Conservation (phyloP, 2,888 invertebrate genomes). For the Antitype chi region DNA sequence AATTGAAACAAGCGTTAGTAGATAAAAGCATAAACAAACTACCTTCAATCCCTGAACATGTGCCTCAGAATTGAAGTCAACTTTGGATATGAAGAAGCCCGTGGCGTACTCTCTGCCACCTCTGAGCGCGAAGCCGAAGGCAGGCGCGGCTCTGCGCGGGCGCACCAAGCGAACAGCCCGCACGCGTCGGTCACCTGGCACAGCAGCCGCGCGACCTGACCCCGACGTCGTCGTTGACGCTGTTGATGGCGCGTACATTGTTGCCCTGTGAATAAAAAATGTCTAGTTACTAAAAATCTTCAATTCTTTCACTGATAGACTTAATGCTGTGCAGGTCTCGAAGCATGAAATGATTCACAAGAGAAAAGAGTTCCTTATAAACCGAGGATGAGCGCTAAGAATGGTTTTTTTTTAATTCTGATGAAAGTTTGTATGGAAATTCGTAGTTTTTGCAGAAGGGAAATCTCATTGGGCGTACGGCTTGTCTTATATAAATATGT, state of each 20-base stretch:
- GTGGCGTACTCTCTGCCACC: conserved; percentile 97
- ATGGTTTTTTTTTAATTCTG: not conserved
- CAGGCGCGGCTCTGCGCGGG: conserved; percentile 88
- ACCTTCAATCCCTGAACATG: conserved; percentile 96
- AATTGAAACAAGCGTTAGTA: no score
- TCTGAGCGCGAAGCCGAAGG: conserved; percentile 95
- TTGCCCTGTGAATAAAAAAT: conserved; percentile 65
- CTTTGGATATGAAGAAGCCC: conserved; percentile 97
- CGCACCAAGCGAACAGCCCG: conserved; percentile 86
- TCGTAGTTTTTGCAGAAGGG: not conserved
- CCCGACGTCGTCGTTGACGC: conserved; percentile 85
- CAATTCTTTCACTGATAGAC: no score
- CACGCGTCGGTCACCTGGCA: conserved; percentile 80
- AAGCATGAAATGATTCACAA: not conserved
- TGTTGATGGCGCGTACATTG: conserved; percentile 85
- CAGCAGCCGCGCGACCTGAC: conserved; percentile 77
- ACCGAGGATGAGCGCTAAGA: not conserved
- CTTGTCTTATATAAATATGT: not conserved
- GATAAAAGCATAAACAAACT: conserved; percentile 50
- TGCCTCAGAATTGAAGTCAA: conserved; percentile 96
- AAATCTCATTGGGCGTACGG: not conserved
- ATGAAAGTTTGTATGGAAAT: not conserved
- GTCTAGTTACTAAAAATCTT: not conserved
- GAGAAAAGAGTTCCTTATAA: not conserved
- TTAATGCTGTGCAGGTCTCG: not conserved